Conservation (phyloP, 2,113 vertebrate species). For the Rissa tridactyla region DNA sequence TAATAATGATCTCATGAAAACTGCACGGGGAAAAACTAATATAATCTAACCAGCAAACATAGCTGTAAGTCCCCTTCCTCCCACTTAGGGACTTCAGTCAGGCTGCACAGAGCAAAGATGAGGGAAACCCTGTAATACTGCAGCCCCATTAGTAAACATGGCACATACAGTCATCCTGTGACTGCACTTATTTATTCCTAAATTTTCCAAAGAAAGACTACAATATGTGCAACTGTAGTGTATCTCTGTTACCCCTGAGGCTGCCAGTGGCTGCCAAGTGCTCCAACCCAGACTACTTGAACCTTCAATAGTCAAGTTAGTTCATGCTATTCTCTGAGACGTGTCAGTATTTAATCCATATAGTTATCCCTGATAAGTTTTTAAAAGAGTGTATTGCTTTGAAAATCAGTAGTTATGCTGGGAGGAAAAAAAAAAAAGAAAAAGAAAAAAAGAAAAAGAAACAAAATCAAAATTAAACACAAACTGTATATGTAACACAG, state of each 20-base stretch:
- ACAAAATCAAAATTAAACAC: neutral
- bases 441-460: rapidly evolving
- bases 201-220: neutral
- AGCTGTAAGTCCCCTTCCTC: neutral
- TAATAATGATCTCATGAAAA: neutral
- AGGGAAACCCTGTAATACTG: neutral
- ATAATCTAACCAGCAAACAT: neutral
- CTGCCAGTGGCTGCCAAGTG: neutral
- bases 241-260: neutral
- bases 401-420: neutral
- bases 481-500: neutral
- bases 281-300: neutral
- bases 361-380: neutral
- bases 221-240: neutral
- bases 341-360: neutral
- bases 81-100: neutral
- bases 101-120: neutral
- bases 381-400: neutral
- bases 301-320: neutral
- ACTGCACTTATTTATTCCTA: neutral
- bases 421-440: neutral
- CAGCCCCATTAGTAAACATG: neutral
- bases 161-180: neutral
- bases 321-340: neutral
- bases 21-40: neutral